A percentile compares a stretch with the other conserved stretches of the same genome.
Evolutionary conservation across 2,797 vertebrate genomes (phyloP).

Genomic region (Danio kyathit): DNA sequence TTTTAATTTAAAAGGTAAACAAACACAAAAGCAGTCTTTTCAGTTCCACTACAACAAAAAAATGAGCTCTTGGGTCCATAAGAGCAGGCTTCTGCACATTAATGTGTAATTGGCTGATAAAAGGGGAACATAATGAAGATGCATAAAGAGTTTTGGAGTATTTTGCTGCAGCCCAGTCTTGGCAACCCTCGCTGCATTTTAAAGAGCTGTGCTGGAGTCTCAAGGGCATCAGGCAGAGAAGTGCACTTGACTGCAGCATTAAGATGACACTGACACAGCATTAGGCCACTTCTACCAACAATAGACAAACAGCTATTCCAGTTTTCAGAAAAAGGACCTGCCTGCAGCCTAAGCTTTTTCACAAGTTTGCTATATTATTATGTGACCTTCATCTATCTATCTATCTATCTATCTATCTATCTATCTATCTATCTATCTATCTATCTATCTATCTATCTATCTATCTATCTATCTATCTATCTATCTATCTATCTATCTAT

Average conservation of each 20-base stretch:
- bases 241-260: conserved; percentile 30
- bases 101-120: neutral
- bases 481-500: no score
- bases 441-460: no score
- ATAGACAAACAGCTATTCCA: neutral
- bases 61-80: neutral
- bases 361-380: neutral
- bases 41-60: neutral
- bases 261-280: conserved; percentile 9
- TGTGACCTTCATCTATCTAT: no score
- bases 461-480: no score
- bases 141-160: conserved; percentile 6
- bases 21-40: neutral
- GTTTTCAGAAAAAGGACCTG: neutral
- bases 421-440: no score
- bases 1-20: neutral
- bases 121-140: neutral
- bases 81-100: neutral
- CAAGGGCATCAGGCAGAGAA: conserved; percentile 35
- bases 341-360: no score
- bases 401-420: no score
- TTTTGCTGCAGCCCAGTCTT: conserved; percentile 30
- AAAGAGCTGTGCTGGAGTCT: conserved; percentile 37
- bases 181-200: conserved; percentile 27
- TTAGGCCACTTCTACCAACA: neutral